phyloP scores from a whole-genome alignment of 2,797 vertebrate genomes.

The Phrynocephalus forsythii region DNA sequence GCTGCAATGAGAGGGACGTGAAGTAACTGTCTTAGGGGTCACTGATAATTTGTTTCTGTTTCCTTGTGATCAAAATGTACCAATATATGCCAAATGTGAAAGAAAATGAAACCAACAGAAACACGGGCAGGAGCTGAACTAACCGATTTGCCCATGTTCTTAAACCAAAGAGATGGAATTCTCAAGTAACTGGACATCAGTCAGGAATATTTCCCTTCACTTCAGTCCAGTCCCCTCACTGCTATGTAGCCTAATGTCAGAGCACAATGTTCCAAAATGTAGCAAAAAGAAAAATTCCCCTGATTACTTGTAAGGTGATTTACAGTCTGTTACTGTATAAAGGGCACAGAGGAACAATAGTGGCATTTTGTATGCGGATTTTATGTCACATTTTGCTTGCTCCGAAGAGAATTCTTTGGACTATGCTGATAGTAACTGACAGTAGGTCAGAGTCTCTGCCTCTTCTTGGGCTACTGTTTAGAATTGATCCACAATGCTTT shows the following conservation, averaged over 20 bases:
- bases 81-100: too few species aligned
- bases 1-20: too few species aligned
- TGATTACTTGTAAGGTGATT: neutral
- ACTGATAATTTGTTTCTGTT: too few species aligned
- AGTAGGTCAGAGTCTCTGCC: neutral
- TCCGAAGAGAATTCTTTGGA: neutral
- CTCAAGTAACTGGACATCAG: neutral
- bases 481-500: neutral
- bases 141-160: too few species aligned
- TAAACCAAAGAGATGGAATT: neutral
- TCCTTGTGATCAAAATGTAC: too few species aligned
- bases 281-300: neutral
- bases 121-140: too few species aligned
- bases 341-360: neutral
- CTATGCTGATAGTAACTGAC: neutral
- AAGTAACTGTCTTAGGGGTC: too few species aligned
- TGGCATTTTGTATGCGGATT: neutral
- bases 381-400: neutral
- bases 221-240: neutral
- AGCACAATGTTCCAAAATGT: neutral
- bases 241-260: neutral
- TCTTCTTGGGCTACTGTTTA: neutral
- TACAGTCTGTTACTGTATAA: neutral
- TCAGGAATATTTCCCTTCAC: neutral
- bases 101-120: too few species aligned